phyloP scores from a whole-genome alignment of 2,888 invertebrate genomes.

The Lasioglossum zephyrum region DNA sequence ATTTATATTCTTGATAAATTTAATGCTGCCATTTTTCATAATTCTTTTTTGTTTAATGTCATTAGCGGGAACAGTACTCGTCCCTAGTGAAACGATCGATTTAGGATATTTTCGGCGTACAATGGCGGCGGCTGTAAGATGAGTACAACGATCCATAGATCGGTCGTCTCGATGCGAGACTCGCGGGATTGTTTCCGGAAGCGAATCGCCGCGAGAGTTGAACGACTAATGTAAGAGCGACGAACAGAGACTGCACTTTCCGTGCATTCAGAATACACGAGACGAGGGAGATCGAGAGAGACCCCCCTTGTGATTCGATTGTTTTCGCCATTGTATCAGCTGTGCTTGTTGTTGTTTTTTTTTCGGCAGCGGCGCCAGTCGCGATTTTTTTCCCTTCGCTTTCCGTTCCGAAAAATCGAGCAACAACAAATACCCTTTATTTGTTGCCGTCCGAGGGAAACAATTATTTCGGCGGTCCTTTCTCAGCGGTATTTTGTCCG shows the following conservation, averaged over 20 bases:
- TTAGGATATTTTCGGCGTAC: background rate
- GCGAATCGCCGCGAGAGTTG: background rate
- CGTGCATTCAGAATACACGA: background rate
- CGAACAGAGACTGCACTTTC: background rate
- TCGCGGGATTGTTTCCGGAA: background rate
- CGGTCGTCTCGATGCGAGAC: background rate
- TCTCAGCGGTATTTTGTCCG: background rate
- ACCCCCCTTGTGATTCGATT: background rate
- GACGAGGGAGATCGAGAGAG: no score
- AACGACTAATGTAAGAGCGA: background rate
- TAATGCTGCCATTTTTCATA: background rate
- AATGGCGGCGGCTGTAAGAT: background rate
- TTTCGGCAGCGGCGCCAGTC: background rate
- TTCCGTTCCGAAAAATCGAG: background rate
- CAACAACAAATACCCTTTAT: background rate
- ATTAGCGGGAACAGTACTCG: background rate
- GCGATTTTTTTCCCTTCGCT: background rate
- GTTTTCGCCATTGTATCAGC: background rate
- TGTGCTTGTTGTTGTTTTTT: background rate
- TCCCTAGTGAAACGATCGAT: background rate
- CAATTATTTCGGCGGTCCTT: background rate
- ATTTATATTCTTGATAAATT: background rate
- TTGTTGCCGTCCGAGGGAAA: background rate
- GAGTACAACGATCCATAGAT: conserved; percentile 8
- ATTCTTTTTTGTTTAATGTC: background rate